Base-by-base conservation (phyloP, 2,888 invertebrate genomes). In the Sinodicranocentrus sp. region DNA sequence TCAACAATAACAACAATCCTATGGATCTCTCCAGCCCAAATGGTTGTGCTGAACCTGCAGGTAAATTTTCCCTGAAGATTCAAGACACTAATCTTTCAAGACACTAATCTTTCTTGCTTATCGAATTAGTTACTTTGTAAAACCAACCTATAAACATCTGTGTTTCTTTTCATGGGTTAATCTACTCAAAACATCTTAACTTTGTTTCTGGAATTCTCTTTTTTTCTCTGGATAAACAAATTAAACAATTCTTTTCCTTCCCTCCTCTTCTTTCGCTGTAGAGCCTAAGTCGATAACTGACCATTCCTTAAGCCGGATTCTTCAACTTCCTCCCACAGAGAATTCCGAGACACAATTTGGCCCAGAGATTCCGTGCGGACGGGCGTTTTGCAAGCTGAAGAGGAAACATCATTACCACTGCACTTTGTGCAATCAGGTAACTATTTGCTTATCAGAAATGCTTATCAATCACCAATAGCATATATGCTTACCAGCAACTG, bases 371-470 rank as follows among this genome's bases (percentile, higher is more conserved):
- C 93, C 93, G 72, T 95, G 95, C 90, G 94, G 94, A 72, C 91
- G 95, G 21, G 95, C 95, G 2, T 95, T 95, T 90, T 95, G 95
- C 91, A 95, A 95, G 90, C 91, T 95, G 87, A 95, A 95, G 90
- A 92, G 94, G 84, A 94, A 94, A 89, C 94, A 94, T 86, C 95
- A 95, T 89, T 95, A 94, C 89, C 95, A 96, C 90, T 95, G 95
- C 90, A 94, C 94, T 89, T 93, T 94, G 67, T 95, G 95, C 91
- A 95, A 95, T 90, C 95, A 95, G 91, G 92, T 92, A 89, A 86
- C 87, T 71, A 23, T 44, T n/a, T n/a, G n/a, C n/a, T n/a, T n/a
- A n/a, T n/a, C n/a, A n/a, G n/a, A n/a, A n/a, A n/a, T n/a, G n/a
- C n/a, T n/a, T n/a, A n/a, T n/a, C n/a, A n/a, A n/a, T n/a, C n/a